Evolutionary conservation across 2,113 vertebrate genomes (phyloP), one percentile per base, ranked within the genome.

Genomic region (Emberiza fucata): DNA sequence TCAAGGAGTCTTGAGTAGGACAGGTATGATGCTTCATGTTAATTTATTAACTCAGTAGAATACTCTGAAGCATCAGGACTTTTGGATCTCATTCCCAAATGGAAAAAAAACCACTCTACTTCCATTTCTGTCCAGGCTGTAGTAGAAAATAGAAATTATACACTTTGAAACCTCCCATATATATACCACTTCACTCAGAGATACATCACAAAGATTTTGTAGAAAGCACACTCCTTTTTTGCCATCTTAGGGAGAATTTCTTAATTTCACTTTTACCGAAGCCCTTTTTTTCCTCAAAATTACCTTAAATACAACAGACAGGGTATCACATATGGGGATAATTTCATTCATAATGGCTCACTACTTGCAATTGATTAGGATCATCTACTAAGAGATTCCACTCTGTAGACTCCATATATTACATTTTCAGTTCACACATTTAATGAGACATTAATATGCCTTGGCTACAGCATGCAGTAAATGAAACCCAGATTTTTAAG

Each of bases 11-110:
- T 91, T 88, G 57, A 64, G 59, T 93, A 81, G 61, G 47, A 88
- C 48, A 75, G n/a, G 68, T 76, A 78, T 79, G 39, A 56, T 39
- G 57, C 48, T 97, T 95, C 75, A 21, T 42, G 37, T 61, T 91
- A 88, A 93, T 94, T 86, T 96, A 93, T 94, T 91, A 91, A 88
- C 68, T 68, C 60, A 95, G 96, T 93, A 86, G 35, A 96, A 83
- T 82, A n/a, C 47, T 93, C 54, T 76, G 50, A 77, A 94, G 71
- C 53, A 86, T 57, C 57, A 53, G 60, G 21, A 90, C 64, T 85
- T 88, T 14, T 23, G 31, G 57, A 75, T 85, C 44, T 31, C 42
- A 37, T 50, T 45, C 60, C 22, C 15, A 76, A 81, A 66, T 7
- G 2, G 5, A 64, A 53, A 53, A 65, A 48, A 57, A 17, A n/a